Evolutionary conservation across 1,140 invertebrate species (phyloP).

Genomic region (Hermatobates lingyangjiaoensis): DNA sequence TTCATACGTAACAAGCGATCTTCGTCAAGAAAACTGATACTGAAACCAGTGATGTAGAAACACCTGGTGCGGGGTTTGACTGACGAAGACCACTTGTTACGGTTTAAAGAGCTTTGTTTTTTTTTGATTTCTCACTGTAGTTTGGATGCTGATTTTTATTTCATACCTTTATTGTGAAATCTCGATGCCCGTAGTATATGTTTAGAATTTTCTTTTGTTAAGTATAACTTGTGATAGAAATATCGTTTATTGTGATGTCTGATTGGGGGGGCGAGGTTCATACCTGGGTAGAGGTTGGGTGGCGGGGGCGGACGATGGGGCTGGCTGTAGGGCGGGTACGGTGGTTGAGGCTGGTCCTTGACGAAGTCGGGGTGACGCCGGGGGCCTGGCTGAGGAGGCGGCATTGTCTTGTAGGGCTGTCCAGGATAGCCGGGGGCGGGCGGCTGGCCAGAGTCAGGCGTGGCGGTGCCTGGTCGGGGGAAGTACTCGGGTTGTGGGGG

Average conservation of each 20-base stretch:
- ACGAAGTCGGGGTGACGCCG: conserved; percentile 69
- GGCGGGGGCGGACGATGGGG: conserved; percentile 23
- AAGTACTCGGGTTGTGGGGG: conserved; percentile 5
- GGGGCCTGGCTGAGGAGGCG: conserved; percentile 43
- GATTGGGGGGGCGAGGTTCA: neutral
- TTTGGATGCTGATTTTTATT: too few relatives aligned
- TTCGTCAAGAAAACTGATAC: too few relatives aligned
- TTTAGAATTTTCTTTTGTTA: too few relatives aligned
- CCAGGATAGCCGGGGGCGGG: conserved; percentile 21
- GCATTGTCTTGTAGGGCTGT: conserved; percentile 37
- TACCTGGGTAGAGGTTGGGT: conserved; percentile 29
- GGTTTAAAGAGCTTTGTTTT: too few relatives aligned
- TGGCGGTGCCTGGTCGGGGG: conserved; percentile 10
- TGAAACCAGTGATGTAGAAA: too few relatives aligned
- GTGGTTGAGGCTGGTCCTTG: conserved; percentile 39
- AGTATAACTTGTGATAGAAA: too few relatives aligned
- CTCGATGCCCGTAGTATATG: too few relatives aligned
- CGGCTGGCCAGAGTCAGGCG: conserved; percentile 23
- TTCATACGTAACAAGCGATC: too few relatives aligned
- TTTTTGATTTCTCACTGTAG: too few relatives aligned
- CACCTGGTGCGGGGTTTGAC: too few relatives aligned
- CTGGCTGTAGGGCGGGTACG: conserved; percentile 30
- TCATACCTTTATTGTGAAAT: too few relatives aligned
- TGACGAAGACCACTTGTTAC: too few relatives aligned
- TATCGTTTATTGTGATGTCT: neutral